Evolutionary conservation across 2,888 invertebrate genomes (phyloP), one percentile per base, ranked within the genome.

Genomic region (Agriopis marginaria): DNA sequence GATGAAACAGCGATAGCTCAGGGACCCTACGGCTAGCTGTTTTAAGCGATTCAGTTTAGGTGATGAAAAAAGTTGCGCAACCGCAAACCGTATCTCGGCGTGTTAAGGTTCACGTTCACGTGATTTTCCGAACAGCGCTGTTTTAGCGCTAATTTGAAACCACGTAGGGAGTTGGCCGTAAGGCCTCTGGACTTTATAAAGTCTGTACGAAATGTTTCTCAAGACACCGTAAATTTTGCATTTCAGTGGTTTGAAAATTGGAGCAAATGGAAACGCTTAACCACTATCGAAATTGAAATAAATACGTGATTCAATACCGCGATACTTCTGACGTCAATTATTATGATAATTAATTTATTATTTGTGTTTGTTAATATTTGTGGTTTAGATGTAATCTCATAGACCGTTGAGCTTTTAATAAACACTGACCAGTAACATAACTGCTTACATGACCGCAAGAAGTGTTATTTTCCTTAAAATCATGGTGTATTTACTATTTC

Each of bases 231-330:
- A 50, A 12, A 1, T 7, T 53, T 32, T 39, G 12, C 32, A 39
- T 14, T 7, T 11, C 39, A 55, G 55, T n/a, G 39, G 40, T 42
- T 56, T 2, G 14, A 14, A 56, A 56, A 56, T 42, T 9, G 10
- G 49, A 64, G 56, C 49, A 64, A 17, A 40, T 50, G 63, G 56
- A 64, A 50, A 56, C 40, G 2, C 42, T 10, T 40, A 44, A 58
- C 64, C 51, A 14, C 70, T 71, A 61, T 51, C 51, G 10, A 63
- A 74, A 71, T 76, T 68, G 58, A 64, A 66, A 67, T 63, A 66
- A 63, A 69, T 67, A 73, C 73, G 77, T 76, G 76, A 76, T 65
- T 74, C 71, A 70, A 73, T 75, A 69, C 42, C 32, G 50, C 58
- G 42, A 7, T 14, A 47, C 11, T 50, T 58, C 49, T 45, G 23